Base-by-base conservation (phyloP, 2,888 invertebrate species). In the Coenonympha glycerion region DNA sequence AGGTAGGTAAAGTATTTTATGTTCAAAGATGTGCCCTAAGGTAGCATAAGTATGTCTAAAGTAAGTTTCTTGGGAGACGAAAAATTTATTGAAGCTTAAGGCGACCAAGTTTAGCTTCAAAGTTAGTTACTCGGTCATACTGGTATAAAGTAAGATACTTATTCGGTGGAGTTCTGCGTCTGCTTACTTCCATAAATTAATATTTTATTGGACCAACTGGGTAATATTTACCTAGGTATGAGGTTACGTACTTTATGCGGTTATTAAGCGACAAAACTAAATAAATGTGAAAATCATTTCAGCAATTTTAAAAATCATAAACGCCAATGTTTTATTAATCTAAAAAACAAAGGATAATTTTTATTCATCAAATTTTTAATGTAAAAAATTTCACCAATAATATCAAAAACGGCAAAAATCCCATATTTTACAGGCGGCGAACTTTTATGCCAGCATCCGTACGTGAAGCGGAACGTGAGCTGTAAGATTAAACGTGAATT, bases 401-500 rank as follows among this genome's bases (percentile, higher is more conserved):
- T 36, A 46, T 36, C 37, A 46, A 46, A 46, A 46, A 36, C 36
- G 11, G 44, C 15, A 30, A 50, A 49, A 22, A 39, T 50, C 31
- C 44, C 26, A 24, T 81, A 82, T 81, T 83, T 83, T 75, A 71
- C 69, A 69, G 71, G 71, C 68, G 73, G 77, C 73, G 73, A 79
- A 82, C 78, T 85, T 85, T 84, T 84, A 85, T 79, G 83, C 79
- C 75, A 75, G 72, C 71, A 68, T 73, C 71, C 68, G 76, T 79
- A 85, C 84, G 84, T 85, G 84, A 83, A 76, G 73, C 76, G 84
- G 81, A 83, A 81, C 75, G 74, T 71, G 73, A 81, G 80, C 76
- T 75, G 82, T 79, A 72, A 79, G 79, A 81, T 83, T 84, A 80
- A 82, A 84, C 80, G 83, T 83, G 78, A 83, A 83, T 81, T 79